Evolutionary conservation across 2,888 invertebrate species (phyloP).

Genomic region (Monopis laevigella): DNA sequence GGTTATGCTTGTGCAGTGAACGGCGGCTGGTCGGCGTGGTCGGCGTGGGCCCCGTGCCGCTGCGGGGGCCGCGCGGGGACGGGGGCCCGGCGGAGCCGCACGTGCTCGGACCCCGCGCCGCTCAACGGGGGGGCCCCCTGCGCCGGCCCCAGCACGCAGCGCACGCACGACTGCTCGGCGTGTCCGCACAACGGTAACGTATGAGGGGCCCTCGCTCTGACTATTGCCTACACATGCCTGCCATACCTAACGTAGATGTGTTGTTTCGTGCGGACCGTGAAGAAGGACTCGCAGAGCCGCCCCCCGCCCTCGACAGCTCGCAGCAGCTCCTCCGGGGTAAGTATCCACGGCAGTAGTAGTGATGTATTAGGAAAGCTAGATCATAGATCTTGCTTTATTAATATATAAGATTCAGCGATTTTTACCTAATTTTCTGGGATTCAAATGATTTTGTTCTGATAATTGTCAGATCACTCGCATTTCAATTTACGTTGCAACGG

Average conservation of each 20-base stretch:
- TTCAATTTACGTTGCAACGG: too few relatives aligned
- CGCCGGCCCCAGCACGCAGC: constrained; percentile 82
- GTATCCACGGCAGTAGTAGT: too few relatives aligned
- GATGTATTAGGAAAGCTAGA: too few relatives aligned
- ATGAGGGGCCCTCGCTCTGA: too few relatives aligned
- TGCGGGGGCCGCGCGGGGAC: constrained; percentile 82
- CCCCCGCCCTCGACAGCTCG: constrained; percentile 49
- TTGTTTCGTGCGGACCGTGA: constrained; percentile 21
- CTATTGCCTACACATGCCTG: too few relatives aligned
- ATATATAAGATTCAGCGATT: too few relatives aligned
- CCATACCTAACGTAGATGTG: too few relatives aligned
- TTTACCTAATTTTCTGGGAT: too few relatives aligned
- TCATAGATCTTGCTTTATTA: too few relatives aligned
- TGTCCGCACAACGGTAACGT: constrained; percentile 50
- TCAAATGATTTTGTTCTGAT: too few relatives aligned
- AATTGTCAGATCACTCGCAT: too few relatives aligned
- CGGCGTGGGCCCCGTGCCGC: constrained; percentile 87
- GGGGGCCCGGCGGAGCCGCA: constrained; percentile 82
- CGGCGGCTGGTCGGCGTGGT: constrained; percentile 96
- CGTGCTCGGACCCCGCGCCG: constrained; percentile 90
- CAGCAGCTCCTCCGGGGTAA: constrained; percentile 50
- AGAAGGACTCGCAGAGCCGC: constrained; percentile 48
- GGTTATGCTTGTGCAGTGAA: constrained; percentile 73
- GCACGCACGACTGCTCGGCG: constrained; percentile 81
- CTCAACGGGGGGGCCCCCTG: constrained; percentile 91